Conservation (phyloP, 2,113 vertebrate species). For the Baryphthengus martii region DNA sequence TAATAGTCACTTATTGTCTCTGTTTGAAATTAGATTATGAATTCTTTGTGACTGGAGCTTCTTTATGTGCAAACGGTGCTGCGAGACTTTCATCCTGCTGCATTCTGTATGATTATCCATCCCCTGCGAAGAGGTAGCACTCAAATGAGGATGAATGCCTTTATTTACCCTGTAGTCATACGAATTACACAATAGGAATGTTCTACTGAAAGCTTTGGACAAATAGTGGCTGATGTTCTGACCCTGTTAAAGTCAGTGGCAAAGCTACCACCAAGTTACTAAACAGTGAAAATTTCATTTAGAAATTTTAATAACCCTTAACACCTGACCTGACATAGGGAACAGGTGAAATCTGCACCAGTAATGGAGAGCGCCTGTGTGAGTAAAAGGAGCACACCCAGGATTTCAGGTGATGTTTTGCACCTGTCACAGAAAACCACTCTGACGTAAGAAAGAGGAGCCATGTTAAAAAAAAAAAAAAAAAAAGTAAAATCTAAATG, state of each 20-base stretch:
- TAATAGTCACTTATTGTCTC: background rate
- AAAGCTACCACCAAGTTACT: background rate
- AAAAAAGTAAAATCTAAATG: no score
- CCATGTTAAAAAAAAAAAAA: background rate
- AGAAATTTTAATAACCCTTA: background rate
- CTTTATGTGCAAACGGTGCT: background rate
- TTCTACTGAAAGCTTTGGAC: background rate
- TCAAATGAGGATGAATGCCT: background rate
- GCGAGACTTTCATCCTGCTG: background rate
- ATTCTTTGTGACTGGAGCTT: background rate
- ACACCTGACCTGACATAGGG: background rate
- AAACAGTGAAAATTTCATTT: background rate
- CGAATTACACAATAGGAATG: background rate
- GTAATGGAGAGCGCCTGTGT: background rate
- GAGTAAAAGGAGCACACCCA: background rate
- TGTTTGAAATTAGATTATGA: background rate
- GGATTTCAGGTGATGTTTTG: background rate
- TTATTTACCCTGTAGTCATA: background rate
- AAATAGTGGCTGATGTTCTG: background rate
- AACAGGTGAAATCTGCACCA: background rate
- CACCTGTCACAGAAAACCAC: background rate
- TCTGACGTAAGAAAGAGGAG: background rate
- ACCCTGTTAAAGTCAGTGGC: background rate
- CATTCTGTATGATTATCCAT: background rate
- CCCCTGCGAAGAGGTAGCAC: background rate